Evolutionary conservation across 2,797 vertebrate species (phyloP), one percentile per base, ranked within the genome.

Genomic region (Halcyon smyrnensis): DNA sequence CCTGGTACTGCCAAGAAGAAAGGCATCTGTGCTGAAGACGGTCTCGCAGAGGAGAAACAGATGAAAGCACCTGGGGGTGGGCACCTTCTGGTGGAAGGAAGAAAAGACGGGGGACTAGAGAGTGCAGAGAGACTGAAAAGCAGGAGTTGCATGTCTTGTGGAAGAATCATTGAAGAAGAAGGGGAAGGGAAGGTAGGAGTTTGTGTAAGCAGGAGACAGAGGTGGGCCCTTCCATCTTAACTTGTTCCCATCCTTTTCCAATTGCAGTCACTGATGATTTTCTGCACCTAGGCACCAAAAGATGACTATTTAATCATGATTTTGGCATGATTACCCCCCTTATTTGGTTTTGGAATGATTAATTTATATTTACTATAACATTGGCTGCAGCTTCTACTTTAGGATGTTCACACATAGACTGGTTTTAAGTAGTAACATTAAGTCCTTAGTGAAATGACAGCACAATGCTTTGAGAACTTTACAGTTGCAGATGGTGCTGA

Each of bases 401-500:
- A 78, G 56, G 64, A 64, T 77, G 27, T 73, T 90, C 50, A 51
- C 30, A 60, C 63, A 78, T 12, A 65, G 65, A 59, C 6, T 87
- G 20, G 15, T n/a, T 91, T 95, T 69, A 77, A 85, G 89, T 76
- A 92, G 84, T 68, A 69, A 51, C 45, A 71, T 45, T 36, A 74
- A 90, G 34, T 78, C 69, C 21, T 43, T 68, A 76, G 51, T 56
- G 46, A 91, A 79, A 87, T 71, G 83, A 63, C 41, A 87, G 80
- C 65, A 90, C 23, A 92, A 36, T 84, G 64, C 41, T 94, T 77
- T 87, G 56, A 91, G 65, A 96, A 91, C 24, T 68, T 91, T 70
- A 85, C 48, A 71, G n/a, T 90, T 77, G 84, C 84, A 96, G 94
- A 89, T 90, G 71, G 46, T 90, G 25, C 68, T 85, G 75, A 91